These are phyloP conservation scores for Gymnocheta viridis DNA, from an alignment of 2,888 invertebrate species.

Conservation along the genomic window DNA sequence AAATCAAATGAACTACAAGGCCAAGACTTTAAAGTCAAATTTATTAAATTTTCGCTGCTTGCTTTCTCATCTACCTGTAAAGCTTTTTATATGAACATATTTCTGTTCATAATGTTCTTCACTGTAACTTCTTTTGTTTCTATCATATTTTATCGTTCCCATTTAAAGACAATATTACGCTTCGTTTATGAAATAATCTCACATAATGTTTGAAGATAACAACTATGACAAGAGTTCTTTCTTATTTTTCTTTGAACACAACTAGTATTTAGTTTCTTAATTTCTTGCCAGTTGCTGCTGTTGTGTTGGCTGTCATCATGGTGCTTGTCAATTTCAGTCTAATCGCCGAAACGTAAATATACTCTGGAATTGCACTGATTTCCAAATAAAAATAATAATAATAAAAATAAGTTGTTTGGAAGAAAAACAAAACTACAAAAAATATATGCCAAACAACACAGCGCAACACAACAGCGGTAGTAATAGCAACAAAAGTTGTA, in stretches of 20 bases:
- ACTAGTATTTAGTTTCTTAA: constrained; percentile 43
- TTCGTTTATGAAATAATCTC: constrained; percentile 52
- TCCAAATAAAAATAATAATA: constrained; percentile 26
- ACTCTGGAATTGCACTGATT: constrained; percentile 36
- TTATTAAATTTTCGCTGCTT: too few relatives aligned
- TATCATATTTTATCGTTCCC: not conserved
- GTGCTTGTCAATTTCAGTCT: constrained; percentile 54
- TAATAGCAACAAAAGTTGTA: constrained; percentile 36
- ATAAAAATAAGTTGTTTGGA: constrained; percentile 6
- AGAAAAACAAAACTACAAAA: constrained; percentile 34
- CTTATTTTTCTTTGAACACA: constrained; percentile 27
- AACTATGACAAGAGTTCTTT: constrained; percentile 24
- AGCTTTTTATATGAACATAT: too few relatives aligned
- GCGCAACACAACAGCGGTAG: constrained; percentile 11
- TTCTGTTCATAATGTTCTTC: not conserved
- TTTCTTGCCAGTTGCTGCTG: not conserved
- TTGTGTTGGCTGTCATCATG: constrained; percentile 23
- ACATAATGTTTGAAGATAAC: constrained; percentile 45
- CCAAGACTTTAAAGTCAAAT: too few relatives aligned
- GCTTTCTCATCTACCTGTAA: too few relatives aligned
- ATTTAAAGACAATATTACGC: constrained; percentile 32
- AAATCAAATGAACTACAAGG: too few relatives aligned
- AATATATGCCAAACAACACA: not conserved
- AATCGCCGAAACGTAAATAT: constrained; percentile 43
- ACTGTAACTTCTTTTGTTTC: not conserved